Conservation (phyloP, 2,113 vertebrate species). For the Gila orcuttii region DNA sequence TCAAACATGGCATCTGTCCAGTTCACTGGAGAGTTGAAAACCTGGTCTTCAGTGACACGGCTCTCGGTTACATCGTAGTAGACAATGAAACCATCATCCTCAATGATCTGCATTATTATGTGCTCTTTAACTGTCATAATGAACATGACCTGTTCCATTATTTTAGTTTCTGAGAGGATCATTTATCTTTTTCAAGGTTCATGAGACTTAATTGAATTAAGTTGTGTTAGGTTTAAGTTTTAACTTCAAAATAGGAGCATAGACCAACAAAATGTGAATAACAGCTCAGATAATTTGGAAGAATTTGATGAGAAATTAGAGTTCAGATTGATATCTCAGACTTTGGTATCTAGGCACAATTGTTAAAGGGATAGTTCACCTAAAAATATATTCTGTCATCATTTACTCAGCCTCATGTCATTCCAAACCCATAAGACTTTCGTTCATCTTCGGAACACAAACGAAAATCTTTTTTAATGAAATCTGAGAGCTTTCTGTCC, state of each 20-base stretch:
- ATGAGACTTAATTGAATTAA: background rate
- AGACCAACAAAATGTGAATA: background rate
- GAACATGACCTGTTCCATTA: background rate
- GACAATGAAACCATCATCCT: background rate
- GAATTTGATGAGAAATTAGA: background rate
- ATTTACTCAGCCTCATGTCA: too few species aligned
- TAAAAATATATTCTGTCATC: too few species aligned
- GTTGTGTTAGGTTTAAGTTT: background rate
- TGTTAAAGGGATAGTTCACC: too few species aligned
- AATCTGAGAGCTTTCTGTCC: too few species aligned
- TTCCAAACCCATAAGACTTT: too few species aligned
- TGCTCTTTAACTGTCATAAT: background rate
- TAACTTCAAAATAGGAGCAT: background rate
- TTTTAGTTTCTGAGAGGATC: background rate
- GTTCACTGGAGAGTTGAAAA: slow-evolving; percentile 59
- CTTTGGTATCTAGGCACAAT: too few species aligned
- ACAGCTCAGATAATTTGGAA: background rate
- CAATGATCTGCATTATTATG: slow-evolving; percentile 6
- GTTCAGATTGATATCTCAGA: too few species aligned
- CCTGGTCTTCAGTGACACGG: slow-evolving; percentile 53
- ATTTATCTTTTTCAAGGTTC: background rate
- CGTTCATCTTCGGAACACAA: too few species aligned
- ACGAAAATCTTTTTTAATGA: too few species aligned
- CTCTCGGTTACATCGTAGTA: slow-evolving; percentile 42
- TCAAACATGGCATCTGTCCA: slow-evolving; percentile 59